Percentiles rank a stretch among this genome's conserved stretches.
Evolutionary conservation across 2,113 vertebrate species (phyloP).

Genomic region (Cyanocitta stelleri): DNA sequence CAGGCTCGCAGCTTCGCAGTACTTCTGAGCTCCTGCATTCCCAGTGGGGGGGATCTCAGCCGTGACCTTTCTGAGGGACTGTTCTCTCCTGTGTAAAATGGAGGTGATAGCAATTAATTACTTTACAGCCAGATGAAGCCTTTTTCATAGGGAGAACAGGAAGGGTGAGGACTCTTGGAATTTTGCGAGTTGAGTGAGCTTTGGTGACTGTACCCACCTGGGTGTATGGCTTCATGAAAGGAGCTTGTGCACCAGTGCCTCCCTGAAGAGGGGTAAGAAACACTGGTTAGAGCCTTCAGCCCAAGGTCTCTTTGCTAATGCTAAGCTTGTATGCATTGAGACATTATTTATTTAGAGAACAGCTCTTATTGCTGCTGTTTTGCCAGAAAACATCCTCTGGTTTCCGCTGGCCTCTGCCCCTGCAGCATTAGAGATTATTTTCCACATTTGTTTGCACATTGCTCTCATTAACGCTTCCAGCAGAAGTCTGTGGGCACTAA

Average conservation of each 20-base stretch:
- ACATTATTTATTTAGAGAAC: conserved; percentile 42
- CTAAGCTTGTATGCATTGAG: background rate
- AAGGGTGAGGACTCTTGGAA: background rate
- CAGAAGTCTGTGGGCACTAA: conserved; percentile 19
- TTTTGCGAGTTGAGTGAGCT: background rate
- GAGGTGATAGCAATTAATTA: background rate
- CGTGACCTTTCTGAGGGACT: background rate
- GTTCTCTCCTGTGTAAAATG: background rate
- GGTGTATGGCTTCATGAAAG: background rate
- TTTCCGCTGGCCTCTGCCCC: conserved; percentile 36
- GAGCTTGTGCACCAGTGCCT: background rate
- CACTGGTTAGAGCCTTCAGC: background rate
- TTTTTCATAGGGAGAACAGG: background rate
- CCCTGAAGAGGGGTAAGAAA: background rate
- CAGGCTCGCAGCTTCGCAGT: background rate
- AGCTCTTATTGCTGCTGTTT: conserved; percentile 45
- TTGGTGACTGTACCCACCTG: background rate
- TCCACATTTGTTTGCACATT: conserved; percentile 57
- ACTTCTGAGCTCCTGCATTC: background rate
- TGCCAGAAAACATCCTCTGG: conserved; percentile 50
- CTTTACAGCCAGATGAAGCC: background rate
- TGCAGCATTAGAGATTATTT: conserved; percentile 51
- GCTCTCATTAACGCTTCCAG: conserved; percentile 36
- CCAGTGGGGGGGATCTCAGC: background rate
- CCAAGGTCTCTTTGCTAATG: background rate